Conservation (phyloP, 2,797 vertebrate species). For the Podarcis lilfordi region DNA sequence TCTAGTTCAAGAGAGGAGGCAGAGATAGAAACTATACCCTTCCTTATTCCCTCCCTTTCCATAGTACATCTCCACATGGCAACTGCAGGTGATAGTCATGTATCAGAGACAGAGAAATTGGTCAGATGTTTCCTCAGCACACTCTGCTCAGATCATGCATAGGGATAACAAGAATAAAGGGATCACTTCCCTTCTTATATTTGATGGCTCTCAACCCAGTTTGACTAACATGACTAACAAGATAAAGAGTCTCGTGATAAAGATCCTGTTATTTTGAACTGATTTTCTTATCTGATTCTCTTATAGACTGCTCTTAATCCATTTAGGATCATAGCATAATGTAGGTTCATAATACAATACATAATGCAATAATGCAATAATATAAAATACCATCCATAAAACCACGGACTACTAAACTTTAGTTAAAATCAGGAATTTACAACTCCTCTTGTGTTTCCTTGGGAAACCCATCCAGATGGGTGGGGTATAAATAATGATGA, state of each 20-base stretch:
- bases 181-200: not conserved
- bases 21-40: not conserved
- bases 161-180: not conserved
- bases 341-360: too few relatives aligned
- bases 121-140: not conserved
- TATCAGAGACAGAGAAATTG: not conserved
- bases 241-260: not conserved
- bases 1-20: not conserved
- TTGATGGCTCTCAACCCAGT: not conserved
- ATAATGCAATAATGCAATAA: too few relatives aligned
- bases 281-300: not conserved
- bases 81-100: not conserved
- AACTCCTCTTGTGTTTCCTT: not conserved
- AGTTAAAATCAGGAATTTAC: too few relatives aligned
- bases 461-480: too few relatives aligned
- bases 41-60: not conserved
- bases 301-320: too few relatives aligned
- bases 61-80: not conserved
- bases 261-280: not conserved
- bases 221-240: not conserved
- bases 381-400: too few relatives aligned
- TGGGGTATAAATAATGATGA: too few relatives aligned
- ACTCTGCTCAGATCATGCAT: not conserved
- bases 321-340: too few relatives aligned
- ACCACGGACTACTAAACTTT: too few relatives aligned